Base-by-base conservation (phyloP, 1,140 invertebrate genomes). In the Mamestra configurata region DNA sequence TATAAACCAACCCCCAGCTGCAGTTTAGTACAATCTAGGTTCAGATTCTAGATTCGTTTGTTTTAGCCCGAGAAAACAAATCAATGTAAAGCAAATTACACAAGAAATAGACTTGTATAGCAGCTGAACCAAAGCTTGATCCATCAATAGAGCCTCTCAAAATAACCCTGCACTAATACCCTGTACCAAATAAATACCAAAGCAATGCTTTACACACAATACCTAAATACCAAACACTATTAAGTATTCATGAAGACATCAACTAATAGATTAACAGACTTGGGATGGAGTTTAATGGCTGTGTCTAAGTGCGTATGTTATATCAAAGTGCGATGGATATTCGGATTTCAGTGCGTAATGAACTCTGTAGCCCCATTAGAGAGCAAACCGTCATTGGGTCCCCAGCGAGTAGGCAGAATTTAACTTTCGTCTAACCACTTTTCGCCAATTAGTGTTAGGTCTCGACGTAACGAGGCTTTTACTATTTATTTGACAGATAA, bases 181-280 rank as follows among this genome's bases (percentile, higher is more conserved):
- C 59, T 35, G n/a, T 37, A 37, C 59, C 18, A 66, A n/a, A n/a
- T n/a, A n/a, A n/a, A 20, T 66, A 20, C 35, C 10, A 40, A 66
- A 40, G 61, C 35, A 40, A 66, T 66, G 18, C 61, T 66, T 4
- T 0, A n/a, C 35, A 40, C n/a, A 40, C 35, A 40, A 66, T 40
- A 13, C 18, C 35, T 40, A 57, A 66, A 66, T 66, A 66, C 61
- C 72, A 59, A 75, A 61, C 43, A 53, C 15, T 27, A 55, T 78
- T 78, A 40, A 31, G 35, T 55, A 78, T 78, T 78, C 64, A 78
- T 57, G 64, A 70, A 78, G 31, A 55, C 61, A 78, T 68, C 75
- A 76, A 78, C 46, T 78, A 68, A 76, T 61, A 76, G 73, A 64
- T 76, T 64, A 61, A 64, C 24, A 49, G 57, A 20, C 40, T 49